Evolutionary conservation across 1,140 invertebrate species (phyloP).

Genomic region (Doryteuthis pealeii): DNA sequence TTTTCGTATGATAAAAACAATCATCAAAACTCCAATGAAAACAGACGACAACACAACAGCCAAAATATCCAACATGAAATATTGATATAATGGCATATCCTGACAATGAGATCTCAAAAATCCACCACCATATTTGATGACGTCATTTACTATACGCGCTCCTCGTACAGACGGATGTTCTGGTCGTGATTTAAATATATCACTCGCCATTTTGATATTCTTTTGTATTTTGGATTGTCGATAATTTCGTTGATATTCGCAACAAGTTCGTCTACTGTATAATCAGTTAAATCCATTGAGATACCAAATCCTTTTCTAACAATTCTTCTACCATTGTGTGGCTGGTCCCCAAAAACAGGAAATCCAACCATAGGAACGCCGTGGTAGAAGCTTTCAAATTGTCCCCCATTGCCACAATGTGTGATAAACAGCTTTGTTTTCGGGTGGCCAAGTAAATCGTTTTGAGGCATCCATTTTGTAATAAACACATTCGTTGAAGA

Average conservation of each 20-base stretch:
- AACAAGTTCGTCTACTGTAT: slow-evolving; percentile 38
- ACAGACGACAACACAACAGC: neutral
- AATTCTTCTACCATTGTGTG: slow-evolving; percentile 57
- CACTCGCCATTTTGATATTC: slow-evolving; percentile 34
- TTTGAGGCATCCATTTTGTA: slow-evolving; percentile 77
- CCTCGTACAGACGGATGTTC: slow-evolving; percentile 25
- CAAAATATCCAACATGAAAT: slow-evolving; percentile 38
- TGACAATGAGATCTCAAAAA: slow-evolving; percentile 19
- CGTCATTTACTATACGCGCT: slow-evolving; percentile 31
- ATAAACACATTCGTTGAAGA: slow-evolving; percentile 69
- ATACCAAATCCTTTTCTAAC: slow-evolving; percentile 51
- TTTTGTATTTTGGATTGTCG: slow-evolving; percentile 15
- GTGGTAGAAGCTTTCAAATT: slow-evolving; percentile 73
- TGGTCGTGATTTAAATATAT: slow-evolving; percentile 25
- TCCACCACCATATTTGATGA: slow-evolving; percentile 17
- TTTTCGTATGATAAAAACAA: too few relatives aligned
- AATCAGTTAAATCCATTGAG: slow-evolving; percentile 42
- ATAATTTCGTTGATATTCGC: slow-evolving; percentile 34
- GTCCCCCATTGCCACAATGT: slow-evolving; percentile 75
- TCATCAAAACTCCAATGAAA: too few relatives aligned
- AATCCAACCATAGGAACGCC: slow-evolving; percentile 74
- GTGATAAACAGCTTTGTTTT: slow-evolving; percentile 68
- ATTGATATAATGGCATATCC: slow-evolving; percentile 38
- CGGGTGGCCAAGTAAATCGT: slow-evolving; percentile 71
- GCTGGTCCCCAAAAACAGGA: slow-evolving; percentile 72